Percentiles rank a stretch among this genome's conserved stretches.
Evolutionary conservation across 2,888 invertebrate genomes (phyloP).

Genomic region (Folsomia manolachei): DNA sequence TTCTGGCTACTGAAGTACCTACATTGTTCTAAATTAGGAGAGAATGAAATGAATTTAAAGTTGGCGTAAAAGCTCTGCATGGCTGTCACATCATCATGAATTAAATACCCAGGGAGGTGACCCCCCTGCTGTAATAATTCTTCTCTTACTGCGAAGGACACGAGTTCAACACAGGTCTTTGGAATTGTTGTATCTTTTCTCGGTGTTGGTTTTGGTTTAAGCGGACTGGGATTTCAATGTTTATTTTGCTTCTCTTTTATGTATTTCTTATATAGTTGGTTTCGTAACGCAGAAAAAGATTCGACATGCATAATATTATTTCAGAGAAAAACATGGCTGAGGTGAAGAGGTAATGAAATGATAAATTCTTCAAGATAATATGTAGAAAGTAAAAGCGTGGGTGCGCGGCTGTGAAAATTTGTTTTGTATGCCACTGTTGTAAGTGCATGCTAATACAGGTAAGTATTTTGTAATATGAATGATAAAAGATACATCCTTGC

Average conservation of each 20-base stretch:
- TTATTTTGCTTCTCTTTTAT: neutral
- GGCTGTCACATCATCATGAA: neutral
- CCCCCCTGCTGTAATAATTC: constrained; percentile 13
- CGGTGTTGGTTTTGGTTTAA: no score
- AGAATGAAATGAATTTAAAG: neutral
- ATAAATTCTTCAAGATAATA: no score
- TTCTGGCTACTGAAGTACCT: neutral
- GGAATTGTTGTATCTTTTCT: no score
- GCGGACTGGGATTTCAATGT: no score
- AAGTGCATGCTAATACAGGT: no score
- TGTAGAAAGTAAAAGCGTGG: neutral
- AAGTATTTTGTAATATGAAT: no score
- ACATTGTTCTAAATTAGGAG: no score
- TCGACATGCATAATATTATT: constrained; percentile 5
- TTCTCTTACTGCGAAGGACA: neutral
- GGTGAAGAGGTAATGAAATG: constrained; percentile 5
- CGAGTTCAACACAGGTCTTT: neutral
- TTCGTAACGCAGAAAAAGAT: neutral
- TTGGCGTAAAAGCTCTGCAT: neutral
- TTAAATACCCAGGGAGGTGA: constrained; percentile 17
- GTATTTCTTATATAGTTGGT: no score
- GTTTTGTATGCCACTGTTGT: no score
- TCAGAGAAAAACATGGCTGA: no score
- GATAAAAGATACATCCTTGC: no score
- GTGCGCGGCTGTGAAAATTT: neutral